Percentiles rank a stretch among this genome's conserved stretches.
phyloP scores from a whole-genome alignment of 2,797 vertebrate genomes.

The Macroramphosus scolopax region DNA sequence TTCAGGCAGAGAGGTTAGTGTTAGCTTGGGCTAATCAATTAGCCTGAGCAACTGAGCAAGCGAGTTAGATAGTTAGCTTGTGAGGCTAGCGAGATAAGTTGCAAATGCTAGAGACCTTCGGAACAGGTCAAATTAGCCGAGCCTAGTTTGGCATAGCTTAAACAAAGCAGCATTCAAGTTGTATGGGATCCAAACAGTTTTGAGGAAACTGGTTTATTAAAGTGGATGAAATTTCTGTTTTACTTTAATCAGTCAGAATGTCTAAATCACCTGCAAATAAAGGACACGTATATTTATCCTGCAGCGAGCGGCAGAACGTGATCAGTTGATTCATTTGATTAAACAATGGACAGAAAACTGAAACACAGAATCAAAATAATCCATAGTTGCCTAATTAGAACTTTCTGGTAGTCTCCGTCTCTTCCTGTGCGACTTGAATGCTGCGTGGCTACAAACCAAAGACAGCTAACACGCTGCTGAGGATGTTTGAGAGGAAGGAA shows the following conservation, averaged over 20 bases:
- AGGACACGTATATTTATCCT: too few relatives aligned
- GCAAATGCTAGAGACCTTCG: conserved; percentile 1
- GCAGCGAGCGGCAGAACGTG: too few relatives aligned
- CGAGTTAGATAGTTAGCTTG: not conserved
- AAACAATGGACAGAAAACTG: too few relatives aligned
- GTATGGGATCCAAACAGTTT: conserved; percentile 7
- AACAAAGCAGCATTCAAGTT: conserved; percentile 9
- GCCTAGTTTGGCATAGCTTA: conserved; percentile 14
- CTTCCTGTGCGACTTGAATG: conserved; percentile 29
- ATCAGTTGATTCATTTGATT: too few relatives aligned
- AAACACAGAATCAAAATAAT: too few relatives aligned
- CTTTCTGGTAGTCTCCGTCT: conserved; percentile 9
- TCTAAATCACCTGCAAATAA: too few relatives aligned
- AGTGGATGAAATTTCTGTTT: too few relatives aligned
- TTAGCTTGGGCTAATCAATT: conserved; percentile 24
- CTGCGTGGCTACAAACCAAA: conserved; percentile 57
- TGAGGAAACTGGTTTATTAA: too few relatives aligned
- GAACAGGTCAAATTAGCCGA: conserved; percentile 14
- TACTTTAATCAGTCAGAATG: too few relatives aligned
- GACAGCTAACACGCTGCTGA: conserved; percentile 7
- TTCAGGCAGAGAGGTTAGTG: not conserved
- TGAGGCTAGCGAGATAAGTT: not conserved
- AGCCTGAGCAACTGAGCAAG: conserved; percentile 9
- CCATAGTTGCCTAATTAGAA: too few relatives aligned
- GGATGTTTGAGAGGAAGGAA: not conserved